Evolutionary conservation across 23 tunicate genomes (phyloP).

Genomic region (Ciona savignyi): DNA sequence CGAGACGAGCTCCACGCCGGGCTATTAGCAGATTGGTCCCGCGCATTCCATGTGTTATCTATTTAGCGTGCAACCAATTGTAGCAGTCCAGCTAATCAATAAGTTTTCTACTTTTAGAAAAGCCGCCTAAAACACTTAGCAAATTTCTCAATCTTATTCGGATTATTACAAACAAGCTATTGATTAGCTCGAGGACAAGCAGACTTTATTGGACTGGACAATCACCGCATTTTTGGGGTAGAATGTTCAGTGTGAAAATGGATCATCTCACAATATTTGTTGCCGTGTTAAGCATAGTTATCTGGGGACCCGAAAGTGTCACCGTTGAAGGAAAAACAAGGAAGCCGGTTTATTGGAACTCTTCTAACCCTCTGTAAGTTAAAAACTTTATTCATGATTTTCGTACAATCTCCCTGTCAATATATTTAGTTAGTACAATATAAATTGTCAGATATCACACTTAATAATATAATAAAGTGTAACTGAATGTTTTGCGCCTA

Average conservation of each 20-base stretch:
- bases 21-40: neutral
- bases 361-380: conserved; percentile 38
- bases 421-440: too few relatives aligned
- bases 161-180: neutral
- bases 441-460: too few relatives aligned
- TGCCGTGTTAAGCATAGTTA: conserved; percentile 9
- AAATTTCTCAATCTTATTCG: neutral
- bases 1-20: neutral
- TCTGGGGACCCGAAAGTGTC: conserved; percentile 5
- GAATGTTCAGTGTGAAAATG: conserved; percentile 8
- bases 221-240: neutral
- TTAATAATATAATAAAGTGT: too few relatives aligned
- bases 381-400: too few relatives aligned
- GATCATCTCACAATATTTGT: neutral
- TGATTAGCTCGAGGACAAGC: neutral
- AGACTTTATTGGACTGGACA: too few relatives aligned
- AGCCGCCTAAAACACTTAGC: too few relatives aligned
- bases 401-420: too few relatives aligned
- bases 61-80: neutral
- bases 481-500: too few relatives aligned
- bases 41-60: neutral
- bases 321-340: conserved; percentile 28
- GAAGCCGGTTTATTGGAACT: conserved; percentile 38
- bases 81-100: neutral
- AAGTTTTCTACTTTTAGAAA: neutral